Evolutionary conservation across 2,113 vertebrate species (phyloP).

Genomic region (Ibidorhyncha struthersii): DNA sequence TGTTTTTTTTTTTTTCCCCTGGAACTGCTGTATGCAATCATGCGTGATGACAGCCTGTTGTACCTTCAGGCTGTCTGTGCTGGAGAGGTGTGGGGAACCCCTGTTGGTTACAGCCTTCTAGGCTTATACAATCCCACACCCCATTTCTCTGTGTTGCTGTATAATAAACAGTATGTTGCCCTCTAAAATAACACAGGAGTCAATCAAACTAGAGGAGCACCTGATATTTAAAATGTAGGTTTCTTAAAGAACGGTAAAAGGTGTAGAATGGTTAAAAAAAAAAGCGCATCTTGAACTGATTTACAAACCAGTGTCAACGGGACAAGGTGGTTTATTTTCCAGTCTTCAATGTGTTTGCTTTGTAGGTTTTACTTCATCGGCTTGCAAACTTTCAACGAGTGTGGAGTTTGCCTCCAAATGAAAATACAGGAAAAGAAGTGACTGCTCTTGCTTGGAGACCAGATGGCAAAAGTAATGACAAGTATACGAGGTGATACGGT

Average conservation of each 20-base stretch:
- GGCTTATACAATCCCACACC: neutral
- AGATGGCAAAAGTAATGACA: constrained; percentile 93
- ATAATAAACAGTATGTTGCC: too few relatives aligned
- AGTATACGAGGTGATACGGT: neutral
- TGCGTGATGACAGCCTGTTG: too few relatives aligned
- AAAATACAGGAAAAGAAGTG: constrained; percentile 95
- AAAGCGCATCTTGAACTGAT: neutral
- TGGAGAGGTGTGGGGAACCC: neutral
- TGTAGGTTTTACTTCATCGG: constrained; percentile 92
- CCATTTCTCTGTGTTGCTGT: neutral
- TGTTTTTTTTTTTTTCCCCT: neutral
- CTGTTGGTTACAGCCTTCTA: too few relatives aligned
- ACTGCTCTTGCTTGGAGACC: constrained; percentile 95
- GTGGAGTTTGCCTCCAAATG: constrained; percentile 94
- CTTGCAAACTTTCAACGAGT: constrained; percentile 95
- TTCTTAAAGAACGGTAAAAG: neutral
- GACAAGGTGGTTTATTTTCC: neutral
- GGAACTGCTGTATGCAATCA: rapidly evolving
- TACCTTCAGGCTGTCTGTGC: neutral
- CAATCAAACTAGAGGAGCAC: neutral
- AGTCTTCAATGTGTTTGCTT: neutral
- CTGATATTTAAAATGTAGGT: neutral
- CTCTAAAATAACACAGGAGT: neutral
- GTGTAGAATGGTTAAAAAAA: neutral
- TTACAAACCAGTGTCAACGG: neutral